Evolutionary conservation across 2,797 vertebrate species (phyloP).

Genomic region (Sternarchorhynchus goeldii): DNA sequence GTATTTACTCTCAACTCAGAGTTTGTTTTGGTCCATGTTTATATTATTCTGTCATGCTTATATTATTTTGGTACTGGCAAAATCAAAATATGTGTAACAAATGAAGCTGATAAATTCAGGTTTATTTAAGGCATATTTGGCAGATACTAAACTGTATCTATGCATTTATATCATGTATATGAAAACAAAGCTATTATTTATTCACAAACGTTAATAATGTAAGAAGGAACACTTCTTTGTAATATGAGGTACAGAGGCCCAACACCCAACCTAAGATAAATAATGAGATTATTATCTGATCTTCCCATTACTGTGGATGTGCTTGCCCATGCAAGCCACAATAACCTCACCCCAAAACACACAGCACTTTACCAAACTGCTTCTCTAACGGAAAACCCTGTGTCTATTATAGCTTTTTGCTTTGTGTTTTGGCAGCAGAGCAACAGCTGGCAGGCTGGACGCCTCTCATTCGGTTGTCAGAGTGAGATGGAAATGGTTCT

Average conservation of each 20-base stretch:
- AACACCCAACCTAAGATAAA: conserved; percentile 4
- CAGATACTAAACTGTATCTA: not conserved
- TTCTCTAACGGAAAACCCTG: conserved; percentile 32
- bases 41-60: not conserved
- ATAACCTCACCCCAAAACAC: conserved; percentile 29
- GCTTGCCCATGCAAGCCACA: conserved; percentile 21
- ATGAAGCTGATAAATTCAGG: not conserved
- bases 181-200: conserved; percentile 2
- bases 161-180: not conserved
- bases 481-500: conserved; percentile 54
- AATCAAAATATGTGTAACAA: not conserved
- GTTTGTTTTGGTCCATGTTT: too few species aligned
- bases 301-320: not conserved
- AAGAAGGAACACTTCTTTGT: not conserved
- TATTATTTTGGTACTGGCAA: not conserved
- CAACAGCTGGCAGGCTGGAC: conserved; percentile 59
- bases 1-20: not conserved
- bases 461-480: conserved; percentile 50
- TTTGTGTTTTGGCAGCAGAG: conserved; percentile 59
- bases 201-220: not conserved
- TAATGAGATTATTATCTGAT: conserved; percentile 21
- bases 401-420: conserved; percentile 51
- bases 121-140: not conserved
- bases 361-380: conserved; percentile 24
- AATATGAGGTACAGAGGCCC: not conserved